Conservation (phyloP, 2,888 invertebrate species). For the Hirtodrosophila duncani region DNA sequence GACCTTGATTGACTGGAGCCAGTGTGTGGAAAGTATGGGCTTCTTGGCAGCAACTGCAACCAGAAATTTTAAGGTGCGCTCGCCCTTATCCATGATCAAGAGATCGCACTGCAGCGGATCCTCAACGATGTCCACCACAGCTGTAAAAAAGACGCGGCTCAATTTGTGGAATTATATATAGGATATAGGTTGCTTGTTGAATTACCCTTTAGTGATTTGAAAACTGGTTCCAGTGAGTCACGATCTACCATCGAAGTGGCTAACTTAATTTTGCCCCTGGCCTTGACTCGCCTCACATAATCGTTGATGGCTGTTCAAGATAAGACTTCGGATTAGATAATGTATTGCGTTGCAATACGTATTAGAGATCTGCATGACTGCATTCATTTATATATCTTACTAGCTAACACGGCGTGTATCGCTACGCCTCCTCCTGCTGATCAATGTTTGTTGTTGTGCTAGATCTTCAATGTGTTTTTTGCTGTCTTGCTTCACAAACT, state of each 20-base stretch:
- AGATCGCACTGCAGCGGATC: constrained; percentile 44
- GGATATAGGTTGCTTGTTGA: background rate
- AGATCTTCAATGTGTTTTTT: no score
- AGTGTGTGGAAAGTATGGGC: constrained; percentile 35
- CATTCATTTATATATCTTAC: no score
- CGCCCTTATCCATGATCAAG: constrained; percentile 56
- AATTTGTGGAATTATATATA: background rate
- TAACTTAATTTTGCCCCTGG: constrained; percentile 35
- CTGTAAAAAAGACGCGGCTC: constrained; percentile 12
- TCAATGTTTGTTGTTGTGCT: no score
- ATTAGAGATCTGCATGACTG: no score
- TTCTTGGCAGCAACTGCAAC: constrained; percentile 39
- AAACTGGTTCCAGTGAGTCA: constrained; percentile 1
- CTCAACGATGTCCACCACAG: constrained; percentile 23
- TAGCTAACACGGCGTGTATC: no score
- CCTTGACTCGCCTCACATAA: constrained; percentile 34
- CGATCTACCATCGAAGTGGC: constrained; percentile 46
- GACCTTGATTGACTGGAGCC: constrained; percentile 34
- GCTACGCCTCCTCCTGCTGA: no score
- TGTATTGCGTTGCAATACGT: no score
- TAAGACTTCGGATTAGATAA: background rate
- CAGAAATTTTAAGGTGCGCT: constrained; percentile 58
- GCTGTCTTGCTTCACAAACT: no score
- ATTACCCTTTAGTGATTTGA: constrained; percentile 23
- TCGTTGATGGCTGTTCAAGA: constrained; percentile 22